These are phyloP conservation scores for Amblyjoppa fuscipennis DNA, from an alignment of 2,888 invertebrate genomes.

Conservation along the genomic window DNA sequence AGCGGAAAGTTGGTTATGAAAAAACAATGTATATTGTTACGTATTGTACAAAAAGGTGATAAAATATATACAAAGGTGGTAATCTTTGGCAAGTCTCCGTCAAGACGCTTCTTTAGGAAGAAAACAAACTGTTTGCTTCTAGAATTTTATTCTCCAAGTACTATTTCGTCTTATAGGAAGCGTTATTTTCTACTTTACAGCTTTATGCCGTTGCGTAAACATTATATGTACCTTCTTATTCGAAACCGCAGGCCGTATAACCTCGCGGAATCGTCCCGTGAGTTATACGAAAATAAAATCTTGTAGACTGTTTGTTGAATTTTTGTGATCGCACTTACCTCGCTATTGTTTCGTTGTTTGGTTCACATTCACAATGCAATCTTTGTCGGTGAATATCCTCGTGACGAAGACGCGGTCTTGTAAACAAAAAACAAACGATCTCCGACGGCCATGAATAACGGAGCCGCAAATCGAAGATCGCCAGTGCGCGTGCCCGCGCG, in stretches of 20 bases:
- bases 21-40: neutral
- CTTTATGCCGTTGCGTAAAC: neutral
- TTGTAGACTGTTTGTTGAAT: neutral
- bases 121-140: no score
- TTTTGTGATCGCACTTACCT: slow-evolving; percentile 15
- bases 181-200: neutral
- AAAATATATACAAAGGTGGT: neutral
- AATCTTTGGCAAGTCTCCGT: no score
- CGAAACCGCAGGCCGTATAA: neutral
- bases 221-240: neutral
- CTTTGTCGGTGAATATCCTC: neutral
- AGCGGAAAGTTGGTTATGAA: neutral
- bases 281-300: neutral
- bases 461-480: neutral
- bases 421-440: neutral
- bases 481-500: no score
- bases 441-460: neutral
- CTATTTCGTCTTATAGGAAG: neutral
- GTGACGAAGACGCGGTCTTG: neutral
- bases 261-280: neutral
- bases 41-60: no score
- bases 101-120: no score
- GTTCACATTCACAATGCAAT: slow-evolving; percentile 23
- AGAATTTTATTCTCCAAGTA: no score
- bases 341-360: slow-evolving; percentile 5